phyloP scores from a whole-genome alignment of 1,140 invertebrate species.

The Cyphomyrmex costatus region DNA sequence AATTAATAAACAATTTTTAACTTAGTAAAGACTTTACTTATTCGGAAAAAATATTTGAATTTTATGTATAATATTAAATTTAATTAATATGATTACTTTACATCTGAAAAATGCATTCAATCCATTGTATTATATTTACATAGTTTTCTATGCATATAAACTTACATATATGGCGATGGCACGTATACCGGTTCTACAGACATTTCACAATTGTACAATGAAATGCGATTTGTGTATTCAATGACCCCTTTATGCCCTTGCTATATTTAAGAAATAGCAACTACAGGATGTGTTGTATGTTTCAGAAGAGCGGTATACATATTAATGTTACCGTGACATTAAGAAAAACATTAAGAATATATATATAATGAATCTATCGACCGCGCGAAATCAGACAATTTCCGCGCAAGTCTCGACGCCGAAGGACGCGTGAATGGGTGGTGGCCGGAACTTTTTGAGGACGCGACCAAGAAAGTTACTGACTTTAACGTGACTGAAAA shows the following conservation, averaged over 20 bases:
- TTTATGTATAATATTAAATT: neutral
- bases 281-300: neutral
- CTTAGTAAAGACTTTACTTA: neutral
- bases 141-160: neutral
- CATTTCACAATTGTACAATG: slow-evolving; percentile 27
- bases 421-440: slow-evolving; percentile 5
- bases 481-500: slow-evolving; percentile 28
- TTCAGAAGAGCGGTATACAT: neutral
- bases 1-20: neutral
- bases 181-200: slow-evolving; percentile 4
- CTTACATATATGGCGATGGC: neutral
- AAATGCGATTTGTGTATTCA: slow-evolving; percentile 29
- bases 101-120: neutral
- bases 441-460: slow-evolving; percentile 30
- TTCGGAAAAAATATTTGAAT: neutral
- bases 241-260: neutral
- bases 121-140: neutral
- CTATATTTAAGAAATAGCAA: slow-evolving; percentile 25
- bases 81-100: neutral
- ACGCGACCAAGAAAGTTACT: slow-evolving; percentile 46
- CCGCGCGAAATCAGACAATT: neutral
- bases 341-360: slow-evolving; percentile 17
- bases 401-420: neutral
- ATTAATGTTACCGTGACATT: neutral
- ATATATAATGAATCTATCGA: neutral